Evolutionary conservation across 2,888 invertebrate genomes (phyloP).

Genomic region (Eristalis pertinax): DNA sequence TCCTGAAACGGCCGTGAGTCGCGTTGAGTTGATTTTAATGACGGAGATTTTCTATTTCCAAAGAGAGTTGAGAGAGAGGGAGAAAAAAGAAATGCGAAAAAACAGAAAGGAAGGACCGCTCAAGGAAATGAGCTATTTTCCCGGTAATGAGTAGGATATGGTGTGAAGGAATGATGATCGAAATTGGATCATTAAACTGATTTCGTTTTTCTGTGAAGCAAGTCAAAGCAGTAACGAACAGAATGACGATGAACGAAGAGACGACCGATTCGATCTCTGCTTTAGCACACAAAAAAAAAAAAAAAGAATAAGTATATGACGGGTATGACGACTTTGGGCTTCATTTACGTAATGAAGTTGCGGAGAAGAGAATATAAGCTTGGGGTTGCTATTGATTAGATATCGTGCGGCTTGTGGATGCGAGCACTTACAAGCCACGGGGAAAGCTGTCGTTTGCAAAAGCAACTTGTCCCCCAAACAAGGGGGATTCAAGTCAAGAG

Average conservation of each 20-base stretch:
- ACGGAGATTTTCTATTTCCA: constrained; percentile 27
- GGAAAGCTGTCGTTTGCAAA: neutral
- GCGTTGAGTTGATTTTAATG: constrained; percentile 49
- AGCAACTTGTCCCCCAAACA: too few species aligned
- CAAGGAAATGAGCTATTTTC: constrained; percentile 65
- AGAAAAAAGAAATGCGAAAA: neutral
- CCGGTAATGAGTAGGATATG: constrained; percentile 60
- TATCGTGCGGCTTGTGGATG: neutral
- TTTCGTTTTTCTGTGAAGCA: constrained; percentile 29
- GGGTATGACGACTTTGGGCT: neutral
- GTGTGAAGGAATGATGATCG: constrained; percentile 49
- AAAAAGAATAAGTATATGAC: neutral
- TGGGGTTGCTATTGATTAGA: constrained; percentile 42
- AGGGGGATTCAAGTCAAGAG: too few species aligned
- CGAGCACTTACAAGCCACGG: neutral
- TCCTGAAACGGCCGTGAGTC: constrained; percentile 43
- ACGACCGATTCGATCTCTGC: neutral
- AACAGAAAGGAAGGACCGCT: neutral
- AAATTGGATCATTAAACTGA: constrained; percentile 68
- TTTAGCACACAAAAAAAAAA: neutral
- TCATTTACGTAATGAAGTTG: constrained; percentile 47
- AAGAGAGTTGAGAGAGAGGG: neutral
- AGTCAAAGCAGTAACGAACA: neutral
- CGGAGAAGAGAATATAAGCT: constrained; percentile 14
- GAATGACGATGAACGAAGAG: neutral